A percentile compares a stretch with the other conserved stretches of the same genome.
Evolutionary conservation across 35 echinoderm and acorn worm genomes (phyloP).

Genomic region (Hemicentrotus pulcherrimus): DNA sequence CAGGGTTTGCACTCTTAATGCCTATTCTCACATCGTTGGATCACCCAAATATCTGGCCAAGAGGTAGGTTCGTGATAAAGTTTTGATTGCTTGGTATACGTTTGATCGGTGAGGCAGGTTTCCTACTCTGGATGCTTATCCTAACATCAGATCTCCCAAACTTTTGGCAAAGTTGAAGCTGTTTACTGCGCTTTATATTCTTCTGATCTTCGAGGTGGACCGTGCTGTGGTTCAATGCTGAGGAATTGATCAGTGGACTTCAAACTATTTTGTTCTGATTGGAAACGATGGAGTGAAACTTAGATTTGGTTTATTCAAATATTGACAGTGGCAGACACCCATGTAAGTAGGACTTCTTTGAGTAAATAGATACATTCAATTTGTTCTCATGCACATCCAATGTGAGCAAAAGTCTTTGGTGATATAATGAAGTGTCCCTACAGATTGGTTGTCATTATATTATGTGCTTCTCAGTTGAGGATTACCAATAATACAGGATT

Average conservation of each 20-base stretch:
- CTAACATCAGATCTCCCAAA: background rate
- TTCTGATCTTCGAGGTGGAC: background rate
- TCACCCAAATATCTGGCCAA: background rate
- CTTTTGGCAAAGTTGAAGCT: background rate
- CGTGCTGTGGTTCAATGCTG: background rate
- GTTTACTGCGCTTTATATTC: background rate
- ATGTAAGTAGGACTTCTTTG: background rate
- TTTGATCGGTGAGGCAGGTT: background rate
- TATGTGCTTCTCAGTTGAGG: background rate
- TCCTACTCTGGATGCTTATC: no score
- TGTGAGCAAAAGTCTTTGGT: background rate
- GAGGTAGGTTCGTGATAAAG: background rate
- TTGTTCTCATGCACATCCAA: background rate
- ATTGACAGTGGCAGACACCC: background rate
- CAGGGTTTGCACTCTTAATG: no score
- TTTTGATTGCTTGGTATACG: background rate
- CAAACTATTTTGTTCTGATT: no score
- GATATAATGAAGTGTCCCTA: background rate
- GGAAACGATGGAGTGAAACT: background rate
- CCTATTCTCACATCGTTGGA: no score
- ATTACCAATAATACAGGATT: background rate
- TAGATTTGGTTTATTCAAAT: background rate
- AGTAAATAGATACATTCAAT: conserved; percentile 3
- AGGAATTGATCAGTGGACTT: background rate
- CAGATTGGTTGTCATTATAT: background rate